phyloP scores from a whole-genome alignment of 2,797 vertebrate genomes.

The Varecia variegata region DNA sequence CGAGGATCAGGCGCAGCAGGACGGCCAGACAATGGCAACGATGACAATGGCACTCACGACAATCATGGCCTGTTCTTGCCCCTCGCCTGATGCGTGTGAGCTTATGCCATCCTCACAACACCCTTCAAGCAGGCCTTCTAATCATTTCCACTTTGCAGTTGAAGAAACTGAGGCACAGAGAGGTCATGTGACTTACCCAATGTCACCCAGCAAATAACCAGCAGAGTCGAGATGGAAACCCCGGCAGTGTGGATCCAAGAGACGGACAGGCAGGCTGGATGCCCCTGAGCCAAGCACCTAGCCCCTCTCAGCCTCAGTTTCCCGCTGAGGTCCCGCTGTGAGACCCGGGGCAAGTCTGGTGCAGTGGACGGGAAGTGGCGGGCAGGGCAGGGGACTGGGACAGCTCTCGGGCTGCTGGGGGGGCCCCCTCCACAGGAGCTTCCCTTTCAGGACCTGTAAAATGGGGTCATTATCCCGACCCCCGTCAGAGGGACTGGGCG shows the following conservation, averaged over 20 bases:
- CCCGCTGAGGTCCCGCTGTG: background rate
- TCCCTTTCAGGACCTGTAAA: background rate
- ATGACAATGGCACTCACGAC: background rate
- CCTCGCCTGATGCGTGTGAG: rapidly evolving
- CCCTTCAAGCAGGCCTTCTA: background rate
- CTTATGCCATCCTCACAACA: rapidly evolving
- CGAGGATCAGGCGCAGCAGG: rapidly evolving
- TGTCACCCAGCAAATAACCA: background rate
- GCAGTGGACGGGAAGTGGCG: background rate
- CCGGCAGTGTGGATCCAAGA: background rate
- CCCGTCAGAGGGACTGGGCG: rapidly evolving
- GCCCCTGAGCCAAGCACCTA: background rate
- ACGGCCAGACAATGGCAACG: rapidly evolving
- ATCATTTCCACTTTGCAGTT: background rate
- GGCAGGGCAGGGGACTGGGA: rapidly evolving
- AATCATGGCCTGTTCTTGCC: rapidly evolving
- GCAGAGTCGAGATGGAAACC: background rate
- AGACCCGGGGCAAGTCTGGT: background rate
- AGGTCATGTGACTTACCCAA: background rate
- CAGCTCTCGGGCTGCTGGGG: too few species aligned
- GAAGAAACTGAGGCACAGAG: background rate
- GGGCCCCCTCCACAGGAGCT: rapidly evolving
- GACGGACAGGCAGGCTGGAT: background rate
- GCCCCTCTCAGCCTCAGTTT: background rate
- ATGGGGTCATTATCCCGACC: rapidly evolving